A percentile compares a stretch with the other conserved stretches of the same genome.
Evolutionary conservation across 2,797 vertebrate genomes (phyloP).

Genomic region (Coreius guichenoti): DNA sequence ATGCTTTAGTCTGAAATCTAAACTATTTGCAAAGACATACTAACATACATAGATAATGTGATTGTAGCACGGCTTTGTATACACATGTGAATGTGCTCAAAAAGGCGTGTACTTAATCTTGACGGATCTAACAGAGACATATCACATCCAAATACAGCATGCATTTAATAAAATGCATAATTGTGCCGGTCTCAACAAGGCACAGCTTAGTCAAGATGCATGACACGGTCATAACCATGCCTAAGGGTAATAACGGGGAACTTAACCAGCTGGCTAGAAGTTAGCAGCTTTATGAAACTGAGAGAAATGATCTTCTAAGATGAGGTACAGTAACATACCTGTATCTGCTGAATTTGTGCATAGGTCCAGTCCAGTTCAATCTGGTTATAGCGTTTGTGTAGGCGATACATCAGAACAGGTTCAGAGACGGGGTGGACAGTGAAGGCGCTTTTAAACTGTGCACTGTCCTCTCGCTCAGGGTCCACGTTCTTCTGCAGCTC

Average conservation of each 20-base stretch:
- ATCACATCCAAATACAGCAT: neutral
- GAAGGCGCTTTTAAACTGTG: slow-evolving; percentile 85
- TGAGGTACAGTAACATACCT: slow-evolving; percentile 77
- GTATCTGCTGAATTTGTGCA: slow-evolving; percentile 89
- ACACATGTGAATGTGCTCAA: neutral
- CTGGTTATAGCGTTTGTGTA: slow-evolving; percentile 93
- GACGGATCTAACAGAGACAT: neutral
- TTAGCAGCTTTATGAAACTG: neutral
- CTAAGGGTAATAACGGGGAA: neutral
- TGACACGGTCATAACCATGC: neutral
- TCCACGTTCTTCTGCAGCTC: slow-evolving; percentile 93
- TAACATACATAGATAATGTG: neutral
- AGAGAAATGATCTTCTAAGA: neutral
- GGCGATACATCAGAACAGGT: slow-evolving; percentile 90
- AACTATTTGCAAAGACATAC: neutral
- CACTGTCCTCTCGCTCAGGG: slow-evolving; percentile 87
- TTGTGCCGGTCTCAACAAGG: neutral
- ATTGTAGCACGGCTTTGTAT: neutral
- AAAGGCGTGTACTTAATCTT: neutral
- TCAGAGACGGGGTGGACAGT: slow-evolving; percentile 91
- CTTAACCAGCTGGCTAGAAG: neutral
- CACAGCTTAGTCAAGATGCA: neutral
- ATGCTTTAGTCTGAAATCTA: neutral
- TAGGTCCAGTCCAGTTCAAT: slow-evolving; percentile 91
- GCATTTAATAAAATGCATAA: neutral